phyloP scores from a whole-genome alignment of 2,797 vertebrate genomes.

The Lemur catta region DNA sequence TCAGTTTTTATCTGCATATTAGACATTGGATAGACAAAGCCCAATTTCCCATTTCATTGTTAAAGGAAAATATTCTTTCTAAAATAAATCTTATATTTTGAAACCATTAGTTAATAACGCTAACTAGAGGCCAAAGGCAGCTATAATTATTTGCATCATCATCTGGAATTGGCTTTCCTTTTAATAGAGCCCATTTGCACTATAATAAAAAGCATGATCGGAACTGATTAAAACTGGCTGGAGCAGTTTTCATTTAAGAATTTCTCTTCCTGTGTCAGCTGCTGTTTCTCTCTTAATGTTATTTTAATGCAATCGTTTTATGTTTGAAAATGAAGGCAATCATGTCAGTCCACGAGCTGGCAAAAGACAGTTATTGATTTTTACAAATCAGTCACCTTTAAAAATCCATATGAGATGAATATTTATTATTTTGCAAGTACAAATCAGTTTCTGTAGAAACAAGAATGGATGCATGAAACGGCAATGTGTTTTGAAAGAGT shows the following conservation, averaged over 20 bases:
- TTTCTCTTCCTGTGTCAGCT: slow-evolving; percentile 76
- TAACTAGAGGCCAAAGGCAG: slow-evolving; percentile 73
- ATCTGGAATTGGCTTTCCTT: slow-evolving; percentile 74
- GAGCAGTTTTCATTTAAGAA: slow-evolving; percentile 77
- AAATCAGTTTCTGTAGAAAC: slow-evolving; percentile 73
- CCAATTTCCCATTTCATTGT: slow-evolving; percentile 56
- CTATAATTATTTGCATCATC: slow-evolving; percentile 74
- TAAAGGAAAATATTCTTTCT: slow-evolving; percentile 55
- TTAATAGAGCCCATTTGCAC: slow-evolving; percentile 78
- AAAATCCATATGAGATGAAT: slow-evolving; percentile 77
- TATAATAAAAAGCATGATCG: slow-evolving; percentile 77
- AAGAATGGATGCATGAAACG: slow-evolving; percentile 60
- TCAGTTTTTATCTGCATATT: slow-evolving; percentile 46
- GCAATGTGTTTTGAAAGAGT: slow-evolving; percentile 63
- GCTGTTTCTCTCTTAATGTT: slow-evolving; percentile 76
- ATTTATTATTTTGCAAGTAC: slow-evolving; percentile 76
- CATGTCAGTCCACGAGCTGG: slow-evolving; percentile 69
- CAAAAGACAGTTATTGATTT: slow-evolving; percentile 79
- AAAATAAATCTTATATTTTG: slow-evolving; percentile 73
- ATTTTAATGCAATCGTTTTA: slow-evolving; percentile 80
- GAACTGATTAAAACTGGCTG: slow-evolving; percentile 76
- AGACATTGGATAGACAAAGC: slow-evolving; percentile 46
- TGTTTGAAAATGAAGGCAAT: slow-evolving; percentile 80
- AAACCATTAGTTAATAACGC: slow-evolving; percentile 73
- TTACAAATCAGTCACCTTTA: slow-evolving; percentile 77